These are phyloP conservation scores for Oxyscelio sp. DNA, from an alignment of 2,888 invertebrate species.

Conservation along the genomic window DNA sequence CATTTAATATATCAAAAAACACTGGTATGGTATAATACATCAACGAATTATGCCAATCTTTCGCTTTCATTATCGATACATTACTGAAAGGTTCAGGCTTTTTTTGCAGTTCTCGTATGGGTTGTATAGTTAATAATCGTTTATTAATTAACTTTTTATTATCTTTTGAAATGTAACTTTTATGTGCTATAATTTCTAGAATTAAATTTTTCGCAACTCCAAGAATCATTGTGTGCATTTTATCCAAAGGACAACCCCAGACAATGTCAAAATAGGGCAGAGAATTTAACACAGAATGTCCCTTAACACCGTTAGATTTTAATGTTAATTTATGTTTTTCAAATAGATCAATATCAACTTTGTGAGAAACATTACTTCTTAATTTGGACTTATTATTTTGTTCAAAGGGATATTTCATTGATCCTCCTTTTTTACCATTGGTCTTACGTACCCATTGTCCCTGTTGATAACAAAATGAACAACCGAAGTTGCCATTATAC, in stretches of 20 bases:
- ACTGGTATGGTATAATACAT: conserved; percentile 37
- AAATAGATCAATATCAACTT: conserved; percentile 20
- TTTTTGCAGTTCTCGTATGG: conserved; percentile 40
- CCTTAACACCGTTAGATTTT: conserved; percentile 47
- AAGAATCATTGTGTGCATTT: conserved; percentile 54
- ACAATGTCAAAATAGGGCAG: conserved; percentile 43
- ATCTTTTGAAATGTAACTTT: neutral
- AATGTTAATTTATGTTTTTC: conserved; percentile 16
- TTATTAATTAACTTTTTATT: conserved; percentile 19
- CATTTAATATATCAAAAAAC: conserved; percentile 3
- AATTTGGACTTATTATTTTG: conserved; percentile 11
- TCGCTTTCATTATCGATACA: conserved; percentile 34
- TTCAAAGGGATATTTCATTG: conserved; percentile 32
- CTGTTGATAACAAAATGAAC: conserved; percentile 46
- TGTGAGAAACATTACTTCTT: conserved; percentile 29
- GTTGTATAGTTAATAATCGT: conserved; percentile 1
- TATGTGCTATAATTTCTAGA: conserved; percentile 2
- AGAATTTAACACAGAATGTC: conserved; percentile 26
- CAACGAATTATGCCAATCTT: conserved; percentile 46
- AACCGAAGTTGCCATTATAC: conserved; percentile 32
- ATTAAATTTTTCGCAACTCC: conserved; percentile 24
- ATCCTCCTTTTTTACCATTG: conserved; percentile 1
- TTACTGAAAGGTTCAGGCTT: conserved; percentile 37
- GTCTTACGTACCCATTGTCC: conserved; percentile 26
- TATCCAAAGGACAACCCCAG: conserved; percentile 44